A percentile compares a stretch with the other conserved stretches of the same genome.
Conservation (phyloP, 1,140 invertebrate species). For the Episyrphus balteatus region DNA sequence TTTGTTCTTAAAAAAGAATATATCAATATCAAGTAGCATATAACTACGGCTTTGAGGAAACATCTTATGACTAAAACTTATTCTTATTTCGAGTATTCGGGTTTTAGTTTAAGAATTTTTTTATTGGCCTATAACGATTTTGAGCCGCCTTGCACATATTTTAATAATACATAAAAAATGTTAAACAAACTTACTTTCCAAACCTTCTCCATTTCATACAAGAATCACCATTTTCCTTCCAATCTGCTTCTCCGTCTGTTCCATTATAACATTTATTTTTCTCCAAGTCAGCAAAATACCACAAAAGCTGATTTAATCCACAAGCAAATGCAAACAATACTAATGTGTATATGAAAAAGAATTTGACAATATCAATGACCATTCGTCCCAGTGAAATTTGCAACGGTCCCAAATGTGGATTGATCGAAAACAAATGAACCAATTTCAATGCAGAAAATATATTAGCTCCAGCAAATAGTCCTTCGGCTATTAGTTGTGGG, state of each 20-base stretch:
- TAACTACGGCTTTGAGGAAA: no score
- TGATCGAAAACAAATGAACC: constrained; percentile 83
- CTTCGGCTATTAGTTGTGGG: constrained; percentile 87
- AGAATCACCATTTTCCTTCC: constrained; percentile 52
- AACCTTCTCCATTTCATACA: constrained; percentile 70
- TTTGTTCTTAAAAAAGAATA: no score
- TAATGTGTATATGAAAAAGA: constrained; percentile 75
- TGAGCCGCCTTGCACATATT: no score
- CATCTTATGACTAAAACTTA: no score
- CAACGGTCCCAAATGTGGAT: constrained; percentile 78
- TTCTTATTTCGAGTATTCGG: no score
- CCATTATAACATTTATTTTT: constrained; percentile 59
- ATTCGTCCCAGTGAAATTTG: constrained; percentile 74
- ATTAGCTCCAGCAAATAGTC: constrained; percentile 89
- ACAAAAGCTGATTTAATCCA: constrained; percentile 74
- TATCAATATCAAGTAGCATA: no score
- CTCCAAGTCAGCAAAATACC: constrained; percentile 81
- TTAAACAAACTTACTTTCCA: constrained; percentile 40
- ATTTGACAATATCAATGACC: constrained; percentile 81
- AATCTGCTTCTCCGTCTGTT: constrained; percentile 48
- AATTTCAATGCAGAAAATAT: constrained; percentile 75
- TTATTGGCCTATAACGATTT: no score
- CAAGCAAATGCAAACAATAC: constrained; percentile 78
- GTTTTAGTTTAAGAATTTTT: no score
- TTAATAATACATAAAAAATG: neutral